These are phyloP conservation scores for Ophiothrix spiculata DNA, from an alignment of 35 echinoderm and acorn worm species.

Conservation along the genomic window DNA sequence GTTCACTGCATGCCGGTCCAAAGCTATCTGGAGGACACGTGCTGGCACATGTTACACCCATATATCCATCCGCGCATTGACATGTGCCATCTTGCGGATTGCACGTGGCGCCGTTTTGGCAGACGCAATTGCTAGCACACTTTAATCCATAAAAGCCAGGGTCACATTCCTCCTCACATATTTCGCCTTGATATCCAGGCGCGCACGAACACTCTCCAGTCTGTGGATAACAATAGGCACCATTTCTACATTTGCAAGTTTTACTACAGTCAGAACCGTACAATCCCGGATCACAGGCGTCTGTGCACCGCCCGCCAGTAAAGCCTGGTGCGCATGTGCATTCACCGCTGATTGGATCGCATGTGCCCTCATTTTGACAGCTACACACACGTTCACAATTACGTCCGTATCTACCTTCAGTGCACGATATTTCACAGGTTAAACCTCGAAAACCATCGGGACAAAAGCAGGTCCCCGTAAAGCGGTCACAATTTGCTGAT, in stretches of 20 bases:
- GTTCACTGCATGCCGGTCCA: conserved; percentile 41
- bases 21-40: conserved; percentile 52
- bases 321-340: conserved; percentile 52
- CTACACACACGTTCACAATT: conserved; percentile 44
- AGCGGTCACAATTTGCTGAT: not conserved
- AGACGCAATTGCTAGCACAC: conserved; percentile 48
- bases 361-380: conserved; percentile 51
- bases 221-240: conserved; percentile 27
- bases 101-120: conserved; percentile 64
- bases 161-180: conserved; percentile 22
- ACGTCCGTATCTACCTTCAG: conserved; percentile 28
- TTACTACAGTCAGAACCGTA: conserved; percentile 39
- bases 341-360: conserved; percentile 26
- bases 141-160: conserved; percentile 39
- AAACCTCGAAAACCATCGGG: not conserved
- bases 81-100: conserved; percentile 57
- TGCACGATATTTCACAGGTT: conserved; percentile 29
- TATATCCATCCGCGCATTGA: conserved; percentile 63
- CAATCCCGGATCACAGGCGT: conserved; percentile 21
- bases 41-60: conserved; percentile 47
- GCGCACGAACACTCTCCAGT: conserved; percentile 40
- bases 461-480: not conserved
- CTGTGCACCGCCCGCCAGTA: conserved; percentile 36
- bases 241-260: conserved; percentile 47
- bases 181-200: conserved; percentile 30